Conservation (phyloP, 2,888 invertebrate species). For the Girardia tigrina region DNA sequence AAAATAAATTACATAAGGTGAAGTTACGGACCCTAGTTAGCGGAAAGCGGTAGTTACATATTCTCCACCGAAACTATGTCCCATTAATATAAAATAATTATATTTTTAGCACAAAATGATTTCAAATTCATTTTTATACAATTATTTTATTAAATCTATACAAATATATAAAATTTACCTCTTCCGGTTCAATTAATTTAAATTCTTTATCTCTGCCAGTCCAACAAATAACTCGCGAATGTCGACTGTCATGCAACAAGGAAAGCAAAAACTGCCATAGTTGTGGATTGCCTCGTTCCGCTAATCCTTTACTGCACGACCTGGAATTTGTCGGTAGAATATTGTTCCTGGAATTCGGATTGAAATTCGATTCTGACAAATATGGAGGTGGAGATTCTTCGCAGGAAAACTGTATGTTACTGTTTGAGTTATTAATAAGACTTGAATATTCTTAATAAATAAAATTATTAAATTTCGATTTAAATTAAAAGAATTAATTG, state of each 20-base stretch:
- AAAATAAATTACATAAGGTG: no score
- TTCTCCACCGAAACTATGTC: no score
- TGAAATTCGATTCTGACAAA: neutral
- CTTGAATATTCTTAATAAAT: neutral
- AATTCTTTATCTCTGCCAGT: conserved; percentile 86
- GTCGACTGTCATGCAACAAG: conserved; percentile 53
- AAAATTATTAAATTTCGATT: no score
- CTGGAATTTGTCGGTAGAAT: neutral
- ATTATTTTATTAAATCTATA: neutral
- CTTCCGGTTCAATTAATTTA: conserved; percentile 84
- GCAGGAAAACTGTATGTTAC: neutral
- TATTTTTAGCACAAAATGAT: no score
- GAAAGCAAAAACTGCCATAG: conserved; percentile 86
- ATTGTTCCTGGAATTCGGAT: neutral
- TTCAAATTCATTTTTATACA: neutral
- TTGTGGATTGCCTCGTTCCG: conserved; percentile 54
- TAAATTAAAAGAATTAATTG: no score
- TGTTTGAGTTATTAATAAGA: neutral
- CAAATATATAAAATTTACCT: conserved; percentile 53
- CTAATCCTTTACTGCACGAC: neutral
- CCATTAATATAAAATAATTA: no score
- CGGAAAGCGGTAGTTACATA: no score
- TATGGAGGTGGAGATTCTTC: neutral
- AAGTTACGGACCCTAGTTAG: no score
- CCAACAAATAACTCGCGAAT: conserved; percentile 63